A percentile compares a stretch with the other conserved stretches of the same genome.
phyloP scores from a whole-genome alignment of 2,113 vertebrate genomes.

The Micronisus gabar region DNA sequence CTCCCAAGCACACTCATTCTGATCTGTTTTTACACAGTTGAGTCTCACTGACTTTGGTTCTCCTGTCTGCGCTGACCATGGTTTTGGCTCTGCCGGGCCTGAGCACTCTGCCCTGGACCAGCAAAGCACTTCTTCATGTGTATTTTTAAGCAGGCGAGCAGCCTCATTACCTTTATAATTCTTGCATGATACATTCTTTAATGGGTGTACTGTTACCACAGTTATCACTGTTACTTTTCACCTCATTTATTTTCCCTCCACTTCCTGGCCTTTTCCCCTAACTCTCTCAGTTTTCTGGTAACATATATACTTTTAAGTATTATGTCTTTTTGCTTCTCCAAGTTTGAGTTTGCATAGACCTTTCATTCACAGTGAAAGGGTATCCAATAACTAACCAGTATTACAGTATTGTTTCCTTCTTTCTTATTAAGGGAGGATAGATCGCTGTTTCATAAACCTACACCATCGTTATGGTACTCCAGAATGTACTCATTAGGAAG shows the following conservation, averaged over 20 bases:
- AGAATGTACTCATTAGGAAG: conserved; percentile 24
- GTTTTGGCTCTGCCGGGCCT: background rate
- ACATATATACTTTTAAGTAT: background rate
- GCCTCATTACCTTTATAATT: background rate
- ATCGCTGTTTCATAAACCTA: conserved; percentile 37
- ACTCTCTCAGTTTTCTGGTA: background rate
- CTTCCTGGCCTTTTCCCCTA: background rate
- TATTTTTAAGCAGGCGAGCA: background rate
- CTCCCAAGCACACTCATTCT: background rate
- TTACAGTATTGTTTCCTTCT: background rate
- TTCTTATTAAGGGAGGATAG: conserved; percentile 20
- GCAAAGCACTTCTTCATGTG: background rate
- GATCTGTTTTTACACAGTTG: background rate
- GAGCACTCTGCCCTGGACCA: background rate
- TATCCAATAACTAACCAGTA: background rate
- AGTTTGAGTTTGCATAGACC: background rate
- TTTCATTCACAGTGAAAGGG: background rate
- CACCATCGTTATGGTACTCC: background rate
- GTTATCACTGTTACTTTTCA: background rate
- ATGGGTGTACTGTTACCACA: background rate
- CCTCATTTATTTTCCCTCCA: background rate
- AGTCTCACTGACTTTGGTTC: background rate
- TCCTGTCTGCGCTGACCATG: background rate
- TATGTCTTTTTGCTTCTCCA: background rate
- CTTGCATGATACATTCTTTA: background rate